These are phyloP conservation scores for Artemia franciscana DNA, from an alignment of 1,140 invertebrate species.

Conservation along the genomic window DNA sequence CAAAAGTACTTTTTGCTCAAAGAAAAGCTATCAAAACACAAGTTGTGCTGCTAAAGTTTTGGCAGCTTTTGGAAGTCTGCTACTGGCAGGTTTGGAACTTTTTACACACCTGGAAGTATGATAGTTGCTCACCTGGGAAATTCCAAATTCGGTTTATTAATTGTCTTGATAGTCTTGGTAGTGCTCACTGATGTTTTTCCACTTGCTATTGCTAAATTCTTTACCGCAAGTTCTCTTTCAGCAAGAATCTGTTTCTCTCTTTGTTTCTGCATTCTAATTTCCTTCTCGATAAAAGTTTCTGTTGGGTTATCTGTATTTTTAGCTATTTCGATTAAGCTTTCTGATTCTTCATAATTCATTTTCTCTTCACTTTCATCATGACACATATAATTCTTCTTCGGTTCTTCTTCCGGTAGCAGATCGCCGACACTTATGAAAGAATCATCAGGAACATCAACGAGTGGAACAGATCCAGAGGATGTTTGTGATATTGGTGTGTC, in stretches of 20 bases:
- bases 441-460: neutral
- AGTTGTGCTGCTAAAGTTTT: too few species aligned
- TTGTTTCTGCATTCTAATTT: constrained; percentile 22
- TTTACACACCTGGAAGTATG: too few species aligned
- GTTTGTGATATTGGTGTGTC: neutral
- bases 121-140: neutral
- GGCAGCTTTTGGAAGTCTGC: too few species aligned
- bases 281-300: constrained; percentile 21
- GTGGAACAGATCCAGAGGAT: neutral
- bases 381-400: neutral
- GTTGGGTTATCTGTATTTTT: neutral
- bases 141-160: neutral
- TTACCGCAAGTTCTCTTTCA: constrained; percentile 12
- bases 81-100: too few species aligned
- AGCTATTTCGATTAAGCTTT: neutral
- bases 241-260: constrained; percentile 18
- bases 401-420: neutral
- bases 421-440: constrained; percentile 1
- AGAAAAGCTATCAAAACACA: too few species aligned
- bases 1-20: too few species aligned
- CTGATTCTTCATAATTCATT: neutral
- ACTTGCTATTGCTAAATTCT: neutral
- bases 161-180: neutral
- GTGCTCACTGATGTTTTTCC: neutral
- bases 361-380: neutral